Evolutionary conservation across 2,113 vertebrate genomes (phyloP).

Genomic region (Gymnorhina tibicen): DNA sequence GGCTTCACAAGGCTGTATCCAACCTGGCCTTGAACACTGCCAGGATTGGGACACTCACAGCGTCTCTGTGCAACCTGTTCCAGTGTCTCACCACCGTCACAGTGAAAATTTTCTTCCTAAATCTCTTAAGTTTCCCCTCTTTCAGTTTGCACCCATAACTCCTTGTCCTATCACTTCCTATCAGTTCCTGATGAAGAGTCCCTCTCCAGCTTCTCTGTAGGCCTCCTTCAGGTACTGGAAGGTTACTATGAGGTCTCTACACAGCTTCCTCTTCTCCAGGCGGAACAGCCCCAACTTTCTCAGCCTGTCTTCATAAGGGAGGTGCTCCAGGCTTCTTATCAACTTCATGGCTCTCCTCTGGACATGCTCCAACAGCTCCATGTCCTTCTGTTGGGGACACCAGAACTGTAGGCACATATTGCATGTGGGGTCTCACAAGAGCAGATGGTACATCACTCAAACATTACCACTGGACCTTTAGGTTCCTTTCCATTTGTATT

Average conservation of each 20-base stretch:
- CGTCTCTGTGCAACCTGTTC: not conserved
- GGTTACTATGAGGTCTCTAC: not conserved
- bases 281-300: not conserved
- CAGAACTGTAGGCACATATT: not conserved
- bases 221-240: not conserved
- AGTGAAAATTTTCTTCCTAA: not conserved
- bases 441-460: not conserved
- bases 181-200: not conserved
- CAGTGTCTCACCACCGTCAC: not conserved
- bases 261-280: not conserved
- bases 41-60: not conserved
- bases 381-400: not conserved
- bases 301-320: not conserved
- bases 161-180: not conserved
- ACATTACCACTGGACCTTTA: not conserved
- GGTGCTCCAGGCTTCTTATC: not conserved
- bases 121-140: not conserved
- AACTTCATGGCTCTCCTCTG: not conserved
- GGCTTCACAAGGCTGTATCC: not conserved
- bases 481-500: not conserved
- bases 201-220: not conserved
- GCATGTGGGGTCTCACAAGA: not conserved
- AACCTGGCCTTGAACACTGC: not conserved
- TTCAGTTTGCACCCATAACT: not conserved
- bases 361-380: not conserved